Percentiles rank a stretch among this genome's conserved stretches.
phyloP scores from a whole-genome alignment of 2,113 vertebrate species.

The Typhlomys cinereus region DNA sequence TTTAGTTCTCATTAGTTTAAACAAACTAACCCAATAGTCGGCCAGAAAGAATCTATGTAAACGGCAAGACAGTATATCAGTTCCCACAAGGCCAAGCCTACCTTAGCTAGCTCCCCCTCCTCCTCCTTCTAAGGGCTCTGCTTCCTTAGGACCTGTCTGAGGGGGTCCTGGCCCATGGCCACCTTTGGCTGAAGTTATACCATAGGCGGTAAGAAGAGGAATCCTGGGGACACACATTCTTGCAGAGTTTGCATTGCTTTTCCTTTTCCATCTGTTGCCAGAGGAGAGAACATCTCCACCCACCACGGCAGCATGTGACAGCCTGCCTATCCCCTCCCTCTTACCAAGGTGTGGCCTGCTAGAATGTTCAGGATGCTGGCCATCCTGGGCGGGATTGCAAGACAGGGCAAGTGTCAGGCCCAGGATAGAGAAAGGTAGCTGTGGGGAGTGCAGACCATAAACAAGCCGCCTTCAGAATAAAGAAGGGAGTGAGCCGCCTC shows the following conservation, averaged over 20 bases:
- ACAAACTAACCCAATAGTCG: background rate
- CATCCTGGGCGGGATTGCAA: background rate
- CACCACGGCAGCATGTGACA: background rate
- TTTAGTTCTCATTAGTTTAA: background rate
- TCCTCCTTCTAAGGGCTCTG: background rate
- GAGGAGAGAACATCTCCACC: background rate
- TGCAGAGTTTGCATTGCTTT: background rate
- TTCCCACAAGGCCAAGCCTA: background rate
- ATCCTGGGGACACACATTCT: background rate
- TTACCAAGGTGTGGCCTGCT: background rate
- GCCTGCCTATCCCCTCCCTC: conserved; percentile 26
- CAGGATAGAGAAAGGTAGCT: background rate
- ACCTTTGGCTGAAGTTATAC: background rate
- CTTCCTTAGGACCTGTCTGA: background rate
- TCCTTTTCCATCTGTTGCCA: background rate
- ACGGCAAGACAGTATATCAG: background rate
- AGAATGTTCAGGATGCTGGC: background rate
- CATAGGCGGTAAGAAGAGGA: background rate
- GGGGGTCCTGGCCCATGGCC: background rate
- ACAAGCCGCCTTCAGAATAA: background rate
- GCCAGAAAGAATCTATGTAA: background rate
- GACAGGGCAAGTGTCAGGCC: background rate
- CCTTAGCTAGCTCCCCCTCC: background rate
- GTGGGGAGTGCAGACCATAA: background rate
- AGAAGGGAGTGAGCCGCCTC: background rate